phyloP scores from a whole-genome alignment of 2,113 vertebrate species.

The Symphodus melops region DNA sequence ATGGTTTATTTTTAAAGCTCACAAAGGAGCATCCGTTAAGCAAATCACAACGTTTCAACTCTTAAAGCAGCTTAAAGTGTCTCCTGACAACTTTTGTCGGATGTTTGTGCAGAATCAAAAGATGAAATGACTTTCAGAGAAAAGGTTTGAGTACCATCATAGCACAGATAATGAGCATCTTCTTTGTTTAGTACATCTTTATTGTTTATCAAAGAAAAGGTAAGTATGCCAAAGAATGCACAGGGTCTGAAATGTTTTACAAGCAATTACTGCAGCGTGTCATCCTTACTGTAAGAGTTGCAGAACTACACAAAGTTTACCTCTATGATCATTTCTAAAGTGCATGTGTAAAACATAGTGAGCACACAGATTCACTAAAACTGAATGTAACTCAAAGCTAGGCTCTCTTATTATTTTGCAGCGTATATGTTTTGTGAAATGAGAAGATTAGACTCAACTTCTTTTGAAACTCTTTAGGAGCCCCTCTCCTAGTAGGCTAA shows the following conservation, averaged over 20 bases:
- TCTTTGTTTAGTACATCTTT: no score
- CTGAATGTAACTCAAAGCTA: background rate
- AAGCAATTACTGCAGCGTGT: background rate
- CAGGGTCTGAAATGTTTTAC: no score
- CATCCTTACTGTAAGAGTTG: background rate
- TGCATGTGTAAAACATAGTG: no score
- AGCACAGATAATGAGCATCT: background rate
- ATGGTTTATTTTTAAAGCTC: slow-evolving; percentile 34
- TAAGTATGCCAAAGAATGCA: no score
- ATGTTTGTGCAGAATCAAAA: background rate
- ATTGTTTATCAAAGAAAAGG: no score
- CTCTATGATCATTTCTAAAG: no score
- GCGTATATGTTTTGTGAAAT: no score
- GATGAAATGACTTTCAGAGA: background rate
- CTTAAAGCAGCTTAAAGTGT: background rate
- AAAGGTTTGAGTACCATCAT: background rate
- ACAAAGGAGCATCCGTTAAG: background rate
- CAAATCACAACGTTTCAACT: background rate
- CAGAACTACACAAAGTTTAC: background rate
- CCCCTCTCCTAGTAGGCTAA: no score
- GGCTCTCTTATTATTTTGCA: no score
- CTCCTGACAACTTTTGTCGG: background rate
- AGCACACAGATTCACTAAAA: background rate
- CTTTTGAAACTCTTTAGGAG: no score
- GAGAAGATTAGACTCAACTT: no score